Base-by-base conservation (phyloP, 2,888 invertebrate genomes). In the Hedya salicella region DNA sequence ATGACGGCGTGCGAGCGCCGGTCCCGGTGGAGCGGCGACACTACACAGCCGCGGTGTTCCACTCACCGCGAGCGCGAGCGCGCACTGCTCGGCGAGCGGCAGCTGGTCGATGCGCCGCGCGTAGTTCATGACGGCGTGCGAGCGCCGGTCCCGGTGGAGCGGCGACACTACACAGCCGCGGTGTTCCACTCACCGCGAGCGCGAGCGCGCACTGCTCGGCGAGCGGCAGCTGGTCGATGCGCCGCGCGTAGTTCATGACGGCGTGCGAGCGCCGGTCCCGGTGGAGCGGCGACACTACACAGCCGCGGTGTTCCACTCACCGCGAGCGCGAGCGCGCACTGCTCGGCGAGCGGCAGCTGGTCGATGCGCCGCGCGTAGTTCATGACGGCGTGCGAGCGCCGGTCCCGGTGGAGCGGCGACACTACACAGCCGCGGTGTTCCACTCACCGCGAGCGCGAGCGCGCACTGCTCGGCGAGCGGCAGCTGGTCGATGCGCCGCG, bases 311-410 rank as follows among this genome's bases (percentile, higher is more conserved):
- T 14, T 2, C n/a, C n/a, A 17, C 19, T 16, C 19, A 48, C 11
- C 17, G 19, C 11, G 11, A 19, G 17, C 11, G 17, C 16, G 25
- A 49, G 49, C n/a, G 49, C 49, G 25, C 5, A 3, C 80, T 96
- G 96, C 76, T 96, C 96, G 59, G 95, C 94, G 0, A 93, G 85
- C n/a, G 94, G 93, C 75, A 95, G 93, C 73, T 95, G 93, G 78
- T 97, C 97, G 68, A 96, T 95, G 77, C 95, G 95, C 75, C 94
- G 94, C 6, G 96, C 95, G 75, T 95, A 96, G 80, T 96, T 96
- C 30, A 53, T 39, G 30, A 36, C 21, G 48, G 54, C 62, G 57
- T 50, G 63, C 49, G 44, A 96, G 68, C 95, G 91, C 69, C 96
- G 92, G 81, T 96, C 96, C 83, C 96, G 96, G 80, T 96, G 96